Evolutionary conservation across 2,888 invertebrate species (phyloP).

Genomic region (Ligdia adustata): DNA sequence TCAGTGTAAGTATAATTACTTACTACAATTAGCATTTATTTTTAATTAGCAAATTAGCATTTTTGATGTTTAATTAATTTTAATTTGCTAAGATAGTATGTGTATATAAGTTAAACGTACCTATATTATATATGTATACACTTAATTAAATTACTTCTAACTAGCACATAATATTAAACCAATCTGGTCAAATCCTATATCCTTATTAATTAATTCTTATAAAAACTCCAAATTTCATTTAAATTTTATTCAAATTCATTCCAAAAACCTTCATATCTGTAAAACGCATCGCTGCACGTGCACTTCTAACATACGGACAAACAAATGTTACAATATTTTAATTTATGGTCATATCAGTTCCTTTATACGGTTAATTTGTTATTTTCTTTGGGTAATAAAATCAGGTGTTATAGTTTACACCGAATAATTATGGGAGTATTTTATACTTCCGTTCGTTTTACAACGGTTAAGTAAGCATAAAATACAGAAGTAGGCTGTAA

Average conservation of each 20-base stretch:
- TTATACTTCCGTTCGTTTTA: slow-evolving; percentile 28
- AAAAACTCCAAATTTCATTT: slow-evolving; percentile 32
- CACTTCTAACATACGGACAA: slow-evolving; percentile 42
- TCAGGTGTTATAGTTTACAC: slow-evolving; percentile 59
- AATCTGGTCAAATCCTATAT: background rate
- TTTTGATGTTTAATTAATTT: too few relatives aligned
- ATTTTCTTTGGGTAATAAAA: slow-evolving; percentile 58
- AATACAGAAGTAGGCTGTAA: too few relatives aligned
- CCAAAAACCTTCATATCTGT: slow-evolving; percentile 50
- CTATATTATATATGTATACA: too few relatives aligned
- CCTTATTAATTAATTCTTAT: background rate
- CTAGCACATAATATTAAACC: background rate
- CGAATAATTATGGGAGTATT: slow-evolving; percentile 32
- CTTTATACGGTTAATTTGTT: slow-evolving; percentile 59
- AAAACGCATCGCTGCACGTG: slow-evolving; percentile 43
- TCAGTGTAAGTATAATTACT: too few relatives aligned
- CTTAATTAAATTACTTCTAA: too few relatives aligned
- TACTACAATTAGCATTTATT: too few relatives aligned
- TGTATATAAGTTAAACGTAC: too few relatives aligned
- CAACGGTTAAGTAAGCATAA: too few relatives aligned
- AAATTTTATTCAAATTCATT: slow-evolving; percentile 47
- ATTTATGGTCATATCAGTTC: slow-evolving; percentile 45
- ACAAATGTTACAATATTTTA: slow-evolving; percentile 52
- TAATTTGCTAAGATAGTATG: too few relatives aligned
- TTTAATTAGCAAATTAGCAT: too few relatives aligned